Base-by-base conservation (phyloP, 2,888 invertebrate genomes). In the Thecophora atra region DNA sequence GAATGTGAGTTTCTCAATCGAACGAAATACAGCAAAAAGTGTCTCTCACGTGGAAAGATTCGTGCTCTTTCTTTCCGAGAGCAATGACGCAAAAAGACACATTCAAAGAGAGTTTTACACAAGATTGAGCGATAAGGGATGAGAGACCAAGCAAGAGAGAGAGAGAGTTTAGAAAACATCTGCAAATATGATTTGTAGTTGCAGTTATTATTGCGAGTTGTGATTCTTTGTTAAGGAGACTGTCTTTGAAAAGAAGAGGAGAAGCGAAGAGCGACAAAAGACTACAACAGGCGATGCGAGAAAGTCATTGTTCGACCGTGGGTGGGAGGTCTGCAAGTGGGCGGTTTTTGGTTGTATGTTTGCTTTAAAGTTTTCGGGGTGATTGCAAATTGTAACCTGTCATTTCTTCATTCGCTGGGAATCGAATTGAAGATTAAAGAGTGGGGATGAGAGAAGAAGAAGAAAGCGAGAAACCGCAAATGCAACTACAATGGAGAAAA, bases 131-230 rank as follows among this genome's bases (percentile, higher is more conserved):
- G 73, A 71, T 73, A 71, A 58, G 73, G 73, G 73, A 52, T 73
- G 71, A 68, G 73, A 66, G 66, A 51, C n/a, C n/a, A n/a, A n/a
- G n/a, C n/a, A n/a, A n/a, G n/a, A n/a, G n/a, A n/a, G n/a, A n/a
- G n/a, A n/a, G n/a, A 67, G 62, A 8, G 37, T 37, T 60, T 15
- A 28, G 24, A 65, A 64, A 71, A 37, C 65, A 74, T 74, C 74
- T 74, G 70, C 74, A 74, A 74, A 72, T 74, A 74, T 74, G 72
- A 72, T 72, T 74, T 71, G 56, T 69, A 68, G 24, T 65, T 71
- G 6, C 26, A 24, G 28, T 60, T 19, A 28, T 62, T 62, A 8
- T n/a, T 60, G 8, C 30, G 67, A 54, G 67, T 30, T 24, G 17
- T 26, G n/a, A 24, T 64, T 17, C 30, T 37, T 4, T 63, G 42